phyloP scores from a whole-genome alignment of 2,797 vertebrate genomes.

The Amblyopsis hoosieri region DNA sequence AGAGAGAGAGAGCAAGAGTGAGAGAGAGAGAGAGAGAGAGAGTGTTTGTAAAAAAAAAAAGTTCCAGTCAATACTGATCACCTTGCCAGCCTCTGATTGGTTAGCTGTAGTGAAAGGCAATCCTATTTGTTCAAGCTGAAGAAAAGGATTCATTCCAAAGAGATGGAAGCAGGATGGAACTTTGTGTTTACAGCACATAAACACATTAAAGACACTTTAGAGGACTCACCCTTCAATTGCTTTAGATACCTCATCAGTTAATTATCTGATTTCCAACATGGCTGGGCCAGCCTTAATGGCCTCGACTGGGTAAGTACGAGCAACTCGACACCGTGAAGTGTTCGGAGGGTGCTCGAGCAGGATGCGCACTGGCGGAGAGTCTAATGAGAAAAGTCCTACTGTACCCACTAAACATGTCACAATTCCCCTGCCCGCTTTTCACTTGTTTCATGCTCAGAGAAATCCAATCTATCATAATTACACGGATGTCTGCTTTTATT shows the following conservation, averaged over 20 bases:
- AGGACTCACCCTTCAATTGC: not conserved
- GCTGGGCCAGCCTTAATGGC: not conserved
- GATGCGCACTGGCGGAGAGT: slow-evolving; percentile 27
- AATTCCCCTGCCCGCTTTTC: slow-evolving; percentile 22
- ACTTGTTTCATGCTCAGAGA: slow-evolving; percentile 61
- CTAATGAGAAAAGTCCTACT: slow-evolving; percentile 53
- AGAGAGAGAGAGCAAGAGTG: too few species aligned
- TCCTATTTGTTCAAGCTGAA: not conserved
- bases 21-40: too few species aligned
- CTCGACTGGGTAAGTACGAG: not conserved
- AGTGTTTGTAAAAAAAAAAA: slow-evolving; percentile 3
- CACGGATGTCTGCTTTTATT: slow-evolving; percentile 72
- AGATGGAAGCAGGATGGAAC: not conserved
- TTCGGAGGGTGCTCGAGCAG: slow-evolving; percentile 15
- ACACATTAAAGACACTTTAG: not conserved
- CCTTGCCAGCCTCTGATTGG: slow-evolving; percentile 16
- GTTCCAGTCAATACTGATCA: slow-evolving; percentile 24
- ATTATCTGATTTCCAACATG: not conserved
- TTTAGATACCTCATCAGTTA: not conserved
- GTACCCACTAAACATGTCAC: slow-evolving; percentile 11
- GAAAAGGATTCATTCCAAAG: slow-evolving; percentile 4
- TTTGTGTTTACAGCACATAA: not conserved
- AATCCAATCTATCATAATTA: slow-evolving; percentile 78
- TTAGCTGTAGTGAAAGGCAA: not conserved
- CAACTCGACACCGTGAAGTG: slow-evolving; percentile 5